Evolutionary conservation across 2,888 invertebrate genomes (phyloP).

Genomic region (Lepetodrilus schrolli): DNA sequence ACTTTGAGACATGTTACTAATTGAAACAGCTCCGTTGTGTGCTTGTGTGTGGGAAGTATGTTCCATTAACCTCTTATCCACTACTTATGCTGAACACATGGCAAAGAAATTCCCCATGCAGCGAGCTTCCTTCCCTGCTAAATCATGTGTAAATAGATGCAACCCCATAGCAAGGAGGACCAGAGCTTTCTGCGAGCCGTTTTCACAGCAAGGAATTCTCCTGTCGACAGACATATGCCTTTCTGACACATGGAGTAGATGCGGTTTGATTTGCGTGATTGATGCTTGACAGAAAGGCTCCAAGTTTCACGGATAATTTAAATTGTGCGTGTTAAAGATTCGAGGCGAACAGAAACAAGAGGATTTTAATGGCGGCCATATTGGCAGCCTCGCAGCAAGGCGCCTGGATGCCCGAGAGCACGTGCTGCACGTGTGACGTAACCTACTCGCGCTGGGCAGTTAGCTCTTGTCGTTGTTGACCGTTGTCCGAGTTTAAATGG

Average conservation of each 20-base stretch:
- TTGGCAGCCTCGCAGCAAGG: slow-evolving; percentile 11
- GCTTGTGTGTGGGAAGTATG: neutral
- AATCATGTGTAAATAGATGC: slow-evolving; percentile 21
- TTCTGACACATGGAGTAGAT: neutral
- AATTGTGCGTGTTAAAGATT: slow-evolving; percentile 23
- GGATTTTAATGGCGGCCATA: slow-evolving; percentile 4
- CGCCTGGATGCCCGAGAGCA: neutral
- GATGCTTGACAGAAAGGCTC: slow-evolving; percentile 2
- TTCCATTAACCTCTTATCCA: neutral
- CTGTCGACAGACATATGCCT: slow-evolving; percentile 14
- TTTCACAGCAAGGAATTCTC: slow-evolving; percentile 7
- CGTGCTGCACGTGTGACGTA: slow-evolving; percentile 20
- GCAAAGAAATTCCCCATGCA: neutral
- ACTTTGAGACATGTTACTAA: too few species aligned
- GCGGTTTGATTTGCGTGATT: slow-evolving; percentile 21
- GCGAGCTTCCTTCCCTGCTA: neutral
- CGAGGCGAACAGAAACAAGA: neutral
- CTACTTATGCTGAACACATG: neutral
- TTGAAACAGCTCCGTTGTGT: neutral
- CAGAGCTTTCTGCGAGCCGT: neutral
- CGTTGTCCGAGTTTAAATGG: neutral
- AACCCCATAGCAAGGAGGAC: neutral
- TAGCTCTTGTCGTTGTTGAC: neutral
- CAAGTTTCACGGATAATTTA: slow-evolving; percentile 11
- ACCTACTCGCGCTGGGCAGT: neutral